A percentile compares a stretch with the other conserved stretches of the same genome.
phyloP scores from a whole-genome alignment of 2,113 vertebrate species.

The Ophthalmolycus amberensis region DNA sequence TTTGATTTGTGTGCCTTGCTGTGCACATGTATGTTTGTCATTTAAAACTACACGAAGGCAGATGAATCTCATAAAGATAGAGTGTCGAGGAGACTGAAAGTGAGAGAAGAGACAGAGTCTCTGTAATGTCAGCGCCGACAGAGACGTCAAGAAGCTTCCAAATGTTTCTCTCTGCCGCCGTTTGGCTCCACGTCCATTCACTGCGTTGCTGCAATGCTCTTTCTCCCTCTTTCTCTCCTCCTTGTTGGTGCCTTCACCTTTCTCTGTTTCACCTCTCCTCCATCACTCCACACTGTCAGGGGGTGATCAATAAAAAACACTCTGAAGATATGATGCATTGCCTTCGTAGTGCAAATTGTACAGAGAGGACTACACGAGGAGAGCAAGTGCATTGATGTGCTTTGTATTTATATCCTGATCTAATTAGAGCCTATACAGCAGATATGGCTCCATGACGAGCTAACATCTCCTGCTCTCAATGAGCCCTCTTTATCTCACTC shows the following conservation, averaged over 20 bases:
- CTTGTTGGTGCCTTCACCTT: neutral
- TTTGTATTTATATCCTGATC: constrained; percentile 16
- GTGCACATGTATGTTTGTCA: neutral
- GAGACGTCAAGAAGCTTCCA: constrained; percentile 24
- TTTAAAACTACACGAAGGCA: neutral
- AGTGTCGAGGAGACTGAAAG: neutral
- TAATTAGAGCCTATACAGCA: neutral
- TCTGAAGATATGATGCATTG: constrained; percentile 10
- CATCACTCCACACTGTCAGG: constrained; percentile 25
- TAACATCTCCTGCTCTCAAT: neutral
- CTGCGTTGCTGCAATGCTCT: constrained; percentile 19
- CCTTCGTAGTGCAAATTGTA: constrained; percentile 1
- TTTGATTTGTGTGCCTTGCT: neutral
- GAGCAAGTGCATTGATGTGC: constrained; percentile 4
- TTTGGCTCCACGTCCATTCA: constrained; percentile 29
- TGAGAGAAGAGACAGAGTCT: neutral
- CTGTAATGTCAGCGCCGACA: constrained; percentile 20
- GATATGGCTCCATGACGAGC: neutral
- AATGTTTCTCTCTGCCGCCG: constrained; percentile 38
- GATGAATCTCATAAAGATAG: neutral
- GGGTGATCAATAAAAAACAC: constrained; percentile 19
- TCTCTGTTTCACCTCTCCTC: constrained; percentile 14
- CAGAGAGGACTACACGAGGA: neutral
- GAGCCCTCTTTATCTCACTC: neutral
- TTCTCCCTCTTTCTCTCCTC: neutral